Base-by-base conservation (phyloP, 2,888 invertebrate species). In the Trissolcus japonicus region DNA sequence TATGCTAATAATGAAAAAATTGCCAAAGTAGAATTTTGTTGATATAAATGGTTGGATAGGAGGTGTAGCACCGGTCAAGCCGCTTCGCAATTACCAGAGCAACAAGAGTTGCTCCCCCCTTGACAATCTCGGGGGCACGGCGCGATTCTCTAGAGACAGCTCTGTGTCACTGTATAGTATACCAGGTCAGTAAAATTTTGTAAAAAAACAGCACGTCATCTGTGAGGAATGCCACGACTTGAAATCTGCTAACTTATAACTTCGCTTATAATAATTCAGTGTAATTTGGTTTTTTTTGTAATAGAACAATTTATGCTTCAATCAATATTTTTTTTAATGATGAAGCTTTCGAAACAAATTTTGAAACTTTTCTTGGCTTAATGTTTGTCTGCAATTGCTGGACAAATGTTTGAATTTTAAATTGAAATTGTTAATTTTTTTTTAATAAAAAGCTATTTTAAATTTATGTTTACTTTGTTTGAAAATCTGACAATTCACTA, bases 71-170 rank as follows among this genome's bases (percentile, higher is more conserved):
- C 92, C 92, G 88, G 91, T 91, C 86, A 92, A 92, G 90, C 92
- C 92, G 85, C 91, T 92, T 87, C 90, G 92, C 86, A 91, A 91
- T 86, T 92, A 91, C 90, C 90, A 91, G 88, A 90, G 90, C 82
- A 86, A 82, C 83, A 87, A 87, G 83, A 88, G 86, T 85, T 25
- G 25, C 25, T 25, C 25, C 25, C 87, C 87, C 90, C 87, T 90
- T 87, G 87, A 86, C 83, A 88, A 84, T 83, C 86, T 88, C 79
- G 87, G 88, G 86, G 87, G 86, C 84, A 86, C 87, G 76, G 84
- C 88, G 80, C 87, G 88, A 84, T 87, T 87, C 85, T 88, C 87
- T 85, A 86, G 88, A 86, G 88, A 88, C 86, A 88, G 87, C 87
- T 88, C 88, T 76, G 86, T 88, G 89, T 90, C 91, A 88, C 89